phyloP scores from a whole-genome alignment of 2,888 invertebrate genomes.

The Eledone cirrhosa region DNA sequence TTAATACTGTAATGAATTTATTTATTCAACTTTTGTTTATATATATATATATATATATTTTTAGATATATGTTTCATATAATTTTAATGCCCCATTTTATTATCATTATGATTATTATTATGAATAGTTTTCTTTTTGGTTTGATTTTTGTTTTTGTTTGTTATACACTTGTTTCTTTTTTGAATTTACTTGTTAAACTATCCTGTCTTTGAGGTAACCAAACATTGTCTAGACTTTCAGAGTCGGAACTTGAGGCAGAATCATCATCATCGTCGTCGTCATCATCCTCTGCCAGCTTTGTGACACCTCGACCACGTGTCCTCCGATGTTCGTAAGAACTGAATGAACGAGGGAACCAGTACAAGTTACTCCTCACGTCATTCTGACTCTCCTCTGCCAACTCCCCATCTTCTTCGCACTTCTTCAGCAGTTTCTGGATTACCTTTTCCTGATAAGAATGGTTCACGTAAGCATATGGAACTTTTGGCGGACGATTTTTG shows the following conservation, averaged over 20 bases:
- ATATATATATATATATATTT: neutral
- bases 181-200: constrained; percentile 45
- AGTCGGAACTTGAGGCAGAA: constrained; percentile 2
- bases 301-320: constrained; percentile 38
- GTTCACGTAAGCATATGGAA: constrained; percentile 61
- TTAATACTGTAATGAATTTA: neutral
- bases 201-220: constrained; percentile 58
- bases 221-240: constrained; percentile 51
- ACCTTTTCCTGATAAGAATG: constrained; percentile 59
- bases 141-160: neutral
- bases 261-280: constrained; percentile 46
- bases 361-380: neutral
- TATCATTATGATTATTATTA: neutral
- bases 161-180: constrained; percentile 64
- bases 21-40: neutral
- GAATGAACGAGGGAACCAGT: constrained; percentile 56
- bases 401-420: constrained; percentile 47
- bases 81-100: neutral
- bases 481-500: constrained; percentile 46
- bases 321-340: constrained; percentile 49
- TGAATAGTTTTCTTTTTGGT: no score
- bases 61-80: neutral
- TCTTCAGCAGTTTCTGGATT: constrained; percentile 54
- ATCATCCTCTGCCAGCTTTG: constrained; percentile 51
- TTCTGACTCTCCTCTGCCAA: constrained; percentile 44